Base-by-base conservation (phyloP, 2,113 vertebrate species). In the Leuciscus idus region DNA sequence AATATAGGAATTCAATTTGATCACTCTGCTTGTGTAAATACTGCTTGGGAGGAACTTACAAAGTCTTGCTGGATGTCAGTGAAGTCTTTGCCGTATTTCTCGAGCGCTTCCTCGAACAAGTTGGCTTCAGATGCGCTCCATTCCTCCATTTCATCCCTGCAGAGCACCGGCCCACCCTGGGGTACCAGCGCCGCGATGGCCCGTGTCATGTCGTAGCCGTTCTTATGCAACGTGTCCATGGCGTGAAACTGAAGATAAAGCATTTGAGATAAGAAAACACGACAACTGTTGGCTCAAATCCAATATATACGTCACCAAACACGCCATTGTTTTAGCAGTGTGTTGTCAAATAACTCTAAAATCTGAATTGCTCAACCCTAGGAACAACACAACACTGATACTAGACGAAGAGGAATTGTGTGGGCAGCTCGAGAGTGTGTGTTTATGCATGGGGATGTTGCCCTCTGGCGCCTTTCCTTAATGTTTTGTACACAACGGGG, bases 41-140 rank as follows among this genome's bases (percentile, higher is more conserved):
- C 84, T 43, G 23, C 36, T 19, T 6, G 48, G 39, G 26, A 33
- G 30, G 43, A 79, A 98, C 98, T 97, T 91, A 99, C 98, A 92
- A 99, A 99, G 91, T 99, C 98, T 90, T 99, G 98, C 87, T 99
- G 98, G 91, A 99, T 99, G 87, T 99, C 98, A 0, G 97, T 98
- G 94, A 99, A 99, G 92, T 99, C 98, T 90, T 99, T 99, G 90
- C 98, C 98, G 0, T 99, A 99, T 90, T 99, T 99, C 93, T 99
- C 98, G 72, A 99, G 93, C 0, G 98, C 98, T 91, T 99, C 98
- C 91, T 99, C 98, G 0, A 99, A 99, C 77, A 99, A 95, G 92
- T 98, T 98, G 91, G 98, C 98, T 94, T 99, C 98, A 0, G 98
- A 98, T 57, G 98, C 97, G 7, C 98, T 99, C 98, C 98, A 99